Conservation (phyloP, 30 jellyfish, hydroid and myxozoan species). For the Aurelia coerulea region DNA sequence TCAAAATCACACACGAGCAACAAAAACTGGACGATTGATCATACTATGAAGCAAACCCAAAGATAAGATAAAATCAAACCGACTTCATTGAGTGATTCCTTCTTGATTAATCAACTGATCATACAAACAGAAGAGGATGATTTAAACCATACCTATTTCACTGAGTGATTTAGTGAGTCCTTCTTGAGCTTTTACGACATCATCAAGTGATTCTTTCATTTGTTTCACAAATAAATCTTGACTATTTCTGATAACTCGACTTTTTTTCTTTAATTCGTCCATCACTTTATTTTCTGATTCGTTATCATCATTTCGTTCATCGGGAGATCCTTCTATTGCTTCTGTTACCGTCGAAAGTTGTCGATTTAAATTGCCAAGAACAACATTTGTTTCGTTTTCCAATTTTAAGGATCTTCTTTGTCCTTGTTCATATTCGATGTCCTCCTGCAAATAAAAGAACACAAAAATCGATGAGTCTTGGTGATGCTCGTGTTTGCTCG, state of each 20-base stretch:
- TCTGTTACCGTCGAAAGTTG: slow-evolving; percentile 23
- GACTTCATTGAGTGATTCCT: not conserved
- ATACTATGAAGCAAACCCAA: not conserved
- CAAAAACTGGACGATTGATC: too few relatives aligned
- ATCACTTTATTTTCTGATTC: slow-evolving; percentile 9
- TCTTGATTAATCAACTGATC: not conserved
- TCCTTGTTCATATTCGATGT: slow-evolving; percentile 5
- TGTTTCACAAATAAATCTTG: slow-evolving; percentile 21
- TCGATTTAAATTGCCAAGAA: slow-evolving; percentile 42
- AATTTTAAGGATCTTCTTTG: not conserved
- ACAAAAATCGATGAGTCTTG: not conserved
- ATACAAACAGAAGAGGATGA: not conserved
- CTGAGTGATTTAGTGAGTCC: slow-evolving; percentile 32
- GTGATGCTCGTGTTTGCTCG: slow-evolving; percentile 11
- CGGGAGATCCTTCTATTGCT: not conserved
- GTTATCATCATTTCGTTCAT: not conserved
- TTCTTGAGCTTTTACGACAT: slow-evolving; percentile 38
- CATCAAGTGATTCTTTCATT: slow-evolving; percentile 35
- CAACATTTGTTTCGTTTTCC: slow-evolving; percentile 30
- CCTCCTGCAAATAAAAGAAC: slow-evolving; percentile 12
- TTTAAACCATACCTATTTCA: slow-evolving; percentile 19
- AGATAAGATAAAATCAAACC: not conserved
- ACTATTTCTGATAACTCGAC: slow-evolving; percentile 19
- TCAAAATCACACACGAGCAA: too few relatives aligned
- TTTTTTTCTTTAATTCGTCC: slow-evolving; percentile 25